Conservation (phyloP, 2,113 vertebrate genomes). For the Peucedramus taeniatus region DNA sequence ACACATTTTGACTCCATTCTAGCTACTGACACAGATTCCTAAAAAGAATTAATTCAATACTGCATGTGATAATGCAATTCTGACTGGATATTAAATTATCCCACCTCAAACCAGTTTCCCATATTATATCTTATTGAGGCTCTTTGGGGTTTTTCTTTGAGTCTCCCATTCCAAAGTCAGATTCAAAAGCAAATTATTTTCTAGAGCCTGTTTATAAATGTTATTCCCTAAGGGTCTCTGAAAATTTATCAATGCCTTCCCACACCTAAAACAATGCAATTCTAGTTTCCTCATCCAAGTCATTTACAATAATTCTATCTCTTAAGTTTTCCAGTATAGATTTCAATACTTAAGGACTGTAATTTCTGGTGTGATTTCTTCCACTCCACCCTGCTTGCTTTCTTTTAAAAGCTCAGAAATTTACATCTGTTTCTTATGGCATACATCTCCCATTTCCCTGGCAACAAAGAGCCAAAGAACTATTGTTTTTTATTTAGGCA, state of each 20-base stretch:
- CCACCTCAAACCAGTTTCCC: neutral
- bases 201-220: neutral
- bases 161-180: neutral
- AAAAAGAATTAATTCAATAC: neutral
- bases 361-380: neutral
- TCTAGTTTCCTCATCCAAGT: neutral
- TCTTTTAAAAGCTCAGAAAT: constrained; percentile 2
- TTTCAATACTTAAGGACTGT: neutral
- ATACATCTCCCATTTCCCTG: constrained; percentile 22
- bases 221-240: neutral
- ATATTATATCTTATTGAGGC: neutral
- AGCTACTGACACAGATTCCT: neutral
- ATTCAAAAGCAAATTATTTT: neutral
- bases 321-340: neutral
- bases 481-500: neutral
- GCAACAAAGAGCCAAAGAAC: constrained; percentile 26
- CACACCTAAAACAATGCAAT: neutral
- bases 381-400: neutral
- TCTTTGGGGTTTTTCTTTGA: neutral
- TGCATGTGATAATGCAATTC: neutral
- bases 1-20: neutral
- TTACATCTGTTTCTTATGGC: neutral
- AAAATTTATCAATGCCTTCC: neutral
- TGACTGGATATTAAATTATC: neutral
- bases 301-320: neutral